Conservation (phyloP, 2,113 vertebrate genomes). For the Lipophrys pholis region DNA sequence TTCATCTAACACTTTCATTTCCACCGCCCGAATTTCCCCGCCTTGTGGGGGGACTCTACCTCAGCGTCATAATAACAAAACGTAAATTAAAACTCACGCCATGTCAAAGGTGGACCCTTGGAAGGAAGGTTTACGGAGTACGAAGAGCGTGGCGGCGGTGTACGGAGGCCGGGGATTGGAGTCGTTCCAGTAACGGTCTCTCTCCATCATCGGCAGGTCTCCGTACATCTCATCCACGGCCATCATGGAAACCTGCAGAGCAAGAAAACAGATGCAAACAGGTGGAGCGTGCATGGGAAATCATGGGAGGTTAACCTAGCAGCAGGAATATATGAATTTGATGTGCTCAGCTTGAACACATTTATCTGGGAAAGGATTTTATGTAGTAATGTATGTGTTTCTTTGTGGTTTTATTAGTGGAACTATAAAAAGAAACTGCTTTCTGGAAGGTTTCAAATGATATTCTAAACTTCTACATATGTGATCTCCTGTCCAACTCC, state of each 20-base stretch:
- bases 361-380: too few relatives aligned
- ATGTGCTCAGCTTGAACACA: too few relatives aligned
- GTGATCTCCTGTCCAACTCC: too few relatives aligned
- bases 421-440: too few relatives aligned
- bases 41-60: neutral
- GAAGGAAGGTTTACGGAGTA: slow-evolving; percentile 89
- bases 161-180: slow-evolving; percentile 90
- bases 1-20: slow-evolving; percentile 37
- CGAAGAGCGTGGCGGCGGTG: slow-evolving; percentile 89
- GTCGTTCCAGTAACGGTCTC: slow-evolving; percentile 91
- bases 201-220: slow-evolving; percentile 88
- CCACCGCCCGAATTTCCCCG: slow-evolving; percentile 32
- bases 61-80: slow-evolving; percentile 28
- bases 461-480: too few relatives aligned
- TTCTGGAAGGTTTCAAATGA: too few relatives aligned
- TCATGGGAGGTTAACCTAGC: neutral
- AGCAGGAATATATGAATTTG: neutral
- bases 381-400: too few relatives aligned
- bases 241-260: slow-evolving; percentile 90
- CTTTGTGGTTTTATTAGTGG: too few relatives aligned
- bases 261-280: slow-evolving; percentile 10
- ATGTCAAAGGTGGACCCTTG: slow-evolving; percentile 95
- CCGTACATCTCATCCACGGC: slow-evolving; percentile 94
- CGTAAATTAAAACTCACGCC: slow-evolving; percentile 82
- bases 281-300: neutral